Base-by-base conservation (phyloP, 2,888 invertebrate genomes). In the Euproctis similis region DNA sequence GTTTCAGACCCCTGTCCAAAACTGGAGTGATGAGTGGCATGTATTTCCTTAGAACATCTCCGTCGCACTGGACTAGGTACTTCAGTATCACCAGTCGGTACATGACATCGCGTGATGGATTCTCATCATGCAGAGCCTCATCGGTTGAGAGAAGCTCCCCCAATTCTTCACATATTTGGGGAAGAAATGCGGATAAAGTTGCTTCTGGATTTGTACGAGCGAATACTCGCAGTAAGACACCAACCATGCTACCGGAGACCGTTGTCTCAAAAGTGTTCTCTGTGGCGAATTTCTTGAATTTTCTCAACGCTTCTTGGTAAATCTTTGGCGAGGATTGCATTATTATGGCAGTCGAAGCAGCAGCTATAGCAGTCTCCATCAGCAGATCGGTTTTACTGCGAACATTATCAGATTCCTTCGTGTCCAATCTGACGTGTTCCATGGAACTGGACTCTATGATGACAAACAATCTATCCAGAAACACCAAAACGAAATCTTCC, bases 401-500 rank as follows among this genome's bases (percentile, higher is more conserved):
- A 17, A 86, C 77, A 19, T 87, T 78, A 33, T 87, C 86, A 1
- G 78, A 71, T 31, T 87, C 87, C 35, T 86, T 85, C 25, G 87
- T 87, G 51, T 92, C 91, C 47, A 90, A 72, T 19, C 92, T 76
- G 0, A 89, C 89, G 32, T 88, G 88, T 51, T 92, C 92, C 34
- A 90, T 69, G 0, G 89, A 86, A 47, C 89, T 90, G 1, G 90
- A 90, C 46, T 93, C 92, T 19, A 93, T 89, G 37, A 92, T 87
- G 1, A 81, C 65, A 54, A 92, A 91, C 36, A 92, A 81, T 55
- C 91, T 88, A 54, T 96, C 95, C 46, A 97, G 75, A 57, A 95
- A 93, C 55, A 95, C 91, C 2, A 95, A 71, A 1, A 96, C 89
- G 58, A 97, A 96, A 61, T 96, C 95, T 73, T 97, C 96, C 49